Base-by-base conservation (phyloP, 2,888 invertebrate species). In the Brachyptera putata region DNA sequence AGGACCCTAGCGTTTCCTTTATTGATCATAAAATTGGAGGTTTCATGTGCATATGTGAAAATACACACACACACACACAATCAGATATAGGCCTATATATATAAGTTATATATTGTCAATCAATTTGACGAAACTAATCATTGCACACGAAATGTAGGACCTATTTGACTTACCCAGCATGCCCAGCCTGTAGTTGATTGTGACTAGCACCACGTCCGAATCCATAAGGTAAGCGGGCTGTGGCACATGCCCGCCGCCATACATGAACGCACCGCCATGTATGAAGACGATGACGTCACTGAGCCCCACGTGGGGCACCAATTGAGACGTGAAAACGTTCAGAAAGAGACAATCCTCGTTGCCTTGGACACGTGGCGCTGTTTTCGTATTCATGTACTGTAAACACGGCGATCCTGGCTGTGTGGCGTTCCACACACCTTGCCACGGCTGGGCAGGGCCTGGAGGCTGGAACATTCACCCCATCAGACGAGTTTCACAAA, bases 181-280 rank as follows among this genome's bases (percentile, higher is more conserved):
- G 16, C 53, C 53, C 11, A 53, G 53, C 1, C 53, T 13, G 34
- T 53, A 53, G 53, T 53, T 53, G 53, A 53, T 34, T 2, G 53
- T 21, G 4, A 53, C 53, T 1, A 53, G 36, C 2, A 53, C 22
- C 13, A 53, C 36, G 34, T 24, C 36, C 11, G 14, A 34, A 16
- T 34, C 36, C 18, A 53, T 34, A 18, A 53, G 34, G 36, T 34
- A 77, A 7, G 77, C 72, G 0, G 84, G 79, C 18, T 16, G 34
- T 18, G 34, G 34, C 22, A 53, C 16, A 43, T 64, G 59, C 18
- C 64, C 65, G 16, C 62, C 73, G 0, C 86, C 85, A 66, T 82
- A 86, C 81, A 87, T 86, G 70, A 83, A 87, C 13, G 83, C 84
- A 0, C 87, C 78, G 0, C 87, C 87, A 65, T 86, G 87, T 60